Conservation (phyloP, 2,113 vertebrate genomes). For the Vidua chalybeata region DNA sequence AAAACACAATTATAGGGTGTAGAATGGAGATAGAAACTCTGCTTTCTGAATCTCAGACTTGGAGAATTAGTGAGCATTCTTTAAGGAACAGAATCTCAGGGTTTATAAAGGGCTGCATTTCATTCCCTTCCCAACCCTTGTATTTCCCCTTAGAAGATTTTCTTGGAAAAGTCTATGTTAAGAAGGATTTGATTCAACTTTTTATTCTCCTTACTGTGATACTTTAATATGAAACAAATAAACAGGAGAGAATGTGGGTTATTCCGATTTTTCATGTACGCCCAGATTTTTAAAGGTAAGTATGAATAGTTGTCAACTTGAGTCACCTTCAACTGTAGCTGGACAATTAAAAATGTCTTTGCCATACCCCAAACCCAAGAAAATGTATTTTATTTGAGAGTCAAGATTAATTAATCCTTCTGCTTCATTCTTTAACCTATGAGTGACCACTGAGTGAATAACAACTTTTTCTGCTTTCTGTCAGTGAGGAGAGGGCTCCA, state of each 20-base stretch:
- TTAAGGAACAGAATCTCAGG: neutral
- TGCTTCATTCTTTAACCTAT: neutral
- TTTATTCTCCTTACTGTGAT: neutral
- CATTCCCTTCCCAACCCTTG: accelerated
- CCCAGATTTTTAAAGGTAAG: neutral
- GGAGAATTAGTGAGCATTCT: neutral
- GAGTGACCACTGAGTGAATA: neutral
- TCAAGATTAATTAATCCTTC: neutral
- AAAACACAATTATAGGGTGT: neutral
- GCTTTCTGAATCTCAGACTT: neutral
- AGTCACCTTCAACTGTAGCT: neutral
- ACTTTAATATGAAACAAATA: neutral
- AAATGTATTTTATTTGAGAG: neutral
- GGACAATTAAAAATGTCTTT: neutral
- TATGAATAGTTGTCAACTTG: neutral
- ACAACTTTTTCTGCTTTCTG: neutral
- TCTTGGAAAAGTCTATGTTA: neutral
- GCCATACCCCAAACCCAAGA: neutral
- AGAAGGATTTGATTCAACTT: neutral
- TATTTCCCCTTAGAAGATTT: neutral
- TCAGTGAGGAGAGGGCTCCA: neutral
- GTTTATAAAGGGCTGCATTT: neutral
- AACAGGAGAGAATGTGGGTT: neutral
- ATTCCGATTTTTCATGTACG: neutral
- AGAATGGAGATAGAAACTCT: neutral